Base-by-base conservation (phyloP, 2,113 vertebrate species). In the Gobiocypris rarus region DNA sequence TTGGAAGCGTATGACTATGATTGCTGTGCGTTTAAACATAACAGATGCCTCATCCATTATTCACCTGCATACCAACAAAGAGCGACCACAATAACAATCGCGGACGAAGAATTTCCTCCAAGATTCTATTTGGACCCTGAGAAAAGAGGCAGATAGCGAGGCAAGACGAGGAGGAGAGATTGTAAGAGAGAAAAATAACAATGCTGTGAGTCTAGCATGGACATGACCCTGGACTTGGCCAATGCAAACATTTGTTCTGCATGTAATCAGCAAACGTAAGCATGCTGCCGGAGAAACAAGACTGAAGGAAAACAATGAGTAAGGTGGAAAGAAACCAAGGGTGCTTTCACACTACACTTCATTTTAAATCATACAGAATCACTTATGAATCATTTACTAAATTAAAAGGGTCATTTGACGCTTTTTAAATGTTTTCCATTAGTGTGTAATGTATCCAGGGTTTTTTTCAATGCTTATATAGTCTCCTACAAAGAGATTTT, bases 1-100 rank as follows among this genome's bases (percentile, higher is more conserved):
- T 48, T 14, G 58, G 87, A 48, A 88, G 87, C 8, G 52, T 85
- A 59, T 63, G 85, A 88, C 85, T 85, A 82, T 84, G 86, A 90
- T 87, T 89, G 91, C 91, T 81, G 83, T 82, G 88, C 87, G 41
- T 90, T 90, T 89, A 87, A 84, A 91, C 86, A 43, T 85, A 86
- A 87, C 88, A 89, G 86, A 80, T 9, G 56, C 83, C 85, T 93
- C 90, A 92, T 93, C 90, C 90, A 92, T 94, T 90, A 94, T 93
- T 93, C 89, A 93, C 89, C 82, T 75, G 82, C 87, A 90, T 89
- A 41, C 81, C 28, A 75, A 82, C 58, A 88, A 91, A 90, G 91
- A 92, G 90, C 88, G 91, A 91, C 88, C 89, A 89, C 88, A 92
- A 92, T 70, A 78, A 83, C 4, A 61, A 88, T 38, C 83, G 84